These are phyloP conservation scores for Mystacornis crossleyi DNA, from an alignment of 2,113 vertebrate genomes.

Conservation along the genomic window DNA sequence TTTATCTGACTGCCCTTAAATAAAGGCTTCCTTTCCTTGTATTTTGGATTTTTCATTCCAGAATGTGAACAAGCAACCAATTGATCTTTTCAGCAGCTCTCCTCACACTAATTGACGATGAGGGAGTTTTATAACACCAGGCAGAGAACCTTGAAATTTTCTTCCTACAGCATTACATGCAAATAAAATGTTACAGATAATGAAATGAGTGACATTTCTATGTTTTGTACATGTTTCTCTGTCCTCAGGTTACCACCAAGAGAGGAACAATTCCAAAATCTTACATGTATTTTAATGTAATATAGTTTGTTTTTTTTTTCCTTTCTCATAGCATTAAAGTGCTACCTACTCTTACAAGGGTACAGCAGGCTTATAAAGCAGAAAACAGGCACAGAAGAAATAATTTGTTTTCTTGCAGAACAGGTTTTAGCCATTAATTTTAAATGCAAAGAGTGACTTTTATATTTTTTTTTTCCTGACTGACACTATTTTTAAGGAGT, in stretches of 20 bases:
- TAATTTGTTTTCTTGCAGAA: neutral
- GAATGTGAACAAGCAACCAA: neutral
- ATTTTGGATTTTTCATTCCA: slow-evolving; percentile 19
- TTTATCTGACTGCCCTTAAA: slow-evolving; percentile 17
- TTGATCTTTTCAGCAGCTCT: slow-evolving; percentile 12
- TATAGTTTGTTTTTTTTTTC: neutral
- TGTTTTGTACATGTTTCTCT: neutral
- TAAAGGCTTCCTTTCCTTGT: slow-evolving; percentile 15
- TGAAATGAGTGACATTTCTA: slow-evolving; percentile 3
- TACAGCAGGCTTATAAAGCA: neutral
- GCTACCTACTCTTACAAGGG: neutral
- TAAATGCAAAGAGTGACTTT: neutral
- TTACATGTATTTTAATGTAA: neutral
- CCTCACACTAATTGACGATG: neutral
- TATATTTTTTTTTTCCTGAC: neutral
- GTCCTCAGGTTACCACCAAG: neutral
- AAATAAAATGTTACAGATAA: slow-evolving; percentile 23
- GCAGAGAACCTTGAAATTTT: neutral
- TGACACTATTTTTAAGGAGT: neutral
- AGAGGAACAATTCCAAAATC: neutral
- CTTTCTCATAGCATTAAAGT: neutral
- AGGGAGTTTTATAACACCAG: slow-evolving; percentile 13
- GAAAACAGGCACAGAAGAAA: neutral
- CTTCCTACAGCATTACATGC: slow-evolving; percentile 1
- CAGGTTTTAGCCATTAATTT: neutral